phyloP scores from a whole-genome alignment of 2,888 invertebrate species.

The Drosophila testacea region DNA sequence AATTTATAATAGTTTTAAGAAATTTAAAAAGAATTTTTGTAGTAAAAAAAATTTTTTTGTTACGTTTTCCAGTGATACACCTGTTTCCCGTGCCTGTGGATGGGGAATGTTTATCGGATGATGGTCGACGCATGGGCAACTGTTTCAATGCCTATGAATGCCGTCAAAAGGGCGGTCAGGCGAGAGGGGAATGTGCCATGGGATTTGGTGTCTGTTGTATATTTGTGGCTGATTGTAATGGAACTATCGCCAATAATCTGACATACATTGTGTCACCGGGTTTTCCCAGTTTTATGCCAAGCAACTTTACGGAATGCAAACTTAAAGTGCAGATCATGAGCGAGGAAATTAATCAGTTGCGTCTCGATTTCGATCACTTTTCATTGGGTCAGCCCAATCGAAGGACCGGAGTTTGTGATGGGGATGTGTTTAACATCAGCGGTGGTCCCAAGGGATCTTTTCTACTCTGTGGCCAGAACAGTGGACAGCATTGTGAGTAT shows the following conservation, averaged over 20 bases:
- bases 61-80: conserved; percentile 88
- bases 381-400: conserved; percentile 94
- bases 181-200: conserved; percentile 92
- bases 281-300: conserved; percentile 91
- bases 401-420: conserved; percentile 91
- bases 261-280: conserved; percentile 93
- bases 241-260: conserved; percentile 90
- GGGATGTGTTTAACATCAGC: conserved; percentile 88
- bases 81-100: conserved; percentile 94
- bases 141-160: conserved; percentile 95
- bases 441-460: conserved; percentile 87
- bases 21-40: too few relatives aligned
- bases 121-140: conserved; percentile 90
- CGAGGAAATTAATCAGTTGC: conserved; percentile 92
- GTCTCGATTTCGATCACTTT: conserved; percentile 93
- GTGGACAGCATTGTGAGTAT: conserved; percentile 92
- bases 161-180: conserved; percentile 89
- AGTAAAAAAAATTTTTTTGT: too few relatives aligned
- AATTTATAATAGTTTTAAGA: too few relatives aligned
- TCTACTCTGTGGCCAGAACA: conserved; percentile 92
- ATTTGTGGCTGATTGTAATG: conserved; percentile 91
- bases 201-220: conserved; percentile 95
- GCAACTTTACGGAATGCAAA: conserved; percentile 89
- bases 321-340: conserved; percentile 91
- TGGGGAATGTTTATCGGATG: conserved; percentile 91